phyloP scores from a whole-genome alignment of 2,797 vertebrate species.

The Danionella dracula region DNA sequence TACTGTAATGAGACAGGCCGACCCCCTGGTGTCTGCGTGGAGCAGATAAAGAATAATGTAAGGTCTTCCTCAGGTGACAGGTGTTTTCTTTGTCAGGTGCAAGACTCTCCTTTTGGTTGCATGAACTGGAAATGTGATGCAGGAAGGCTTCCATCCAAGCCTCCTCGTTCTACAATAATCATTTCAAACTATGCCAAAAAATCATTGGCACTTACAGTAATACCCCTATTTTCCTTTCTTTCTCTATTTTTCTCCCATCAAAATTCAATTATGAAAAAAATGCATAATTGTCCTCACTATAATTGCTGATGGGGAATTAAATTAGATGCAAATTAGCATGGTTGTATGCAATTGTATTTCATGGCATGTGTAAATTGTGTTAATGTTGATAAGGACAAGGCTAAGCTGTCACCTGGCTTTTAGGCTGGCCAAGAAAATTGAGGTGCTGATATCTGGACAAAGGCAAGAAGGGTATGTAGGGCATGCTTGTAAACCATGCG shows the following conservation, averaged over 20 bases:
- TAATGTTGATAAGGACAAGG: slow-evolving; percentile 58
- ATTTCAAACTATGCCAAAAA: slow-evolving; percentile 20
- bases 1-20: slow-evolving; percentile 12
- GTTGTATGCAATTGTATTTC: slow-evolving; percentile 61
- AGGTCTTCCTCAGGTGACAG: not conserved
- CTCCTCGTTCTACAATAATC: slow-evolving; percentile 28
- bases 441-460: slow-evolving; percentile 14
- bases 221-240: slow-evolving; percentile 32
- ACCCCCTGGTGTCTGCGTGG: slow-evolving; percentile 3
- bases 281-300: slow-evolving; percentile 55
- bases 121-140: slow-evolving; percentile 11
- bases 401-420: slow-evolving; percentile 48
- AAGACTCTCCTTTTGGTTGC: not conserved
- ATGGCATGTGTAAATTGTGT: slow-evolving; percentile 60
- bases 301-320: slow-evolving; percentile 59
- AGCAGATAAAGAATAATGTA: slow-evolving; percentile 19
- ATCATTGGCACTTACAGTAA: slow-evolving; percentile 36
- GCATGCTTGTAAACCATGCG: slow-evolving; percentile 10
- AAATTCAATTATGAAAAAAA: slow-evolving; percentile 68
- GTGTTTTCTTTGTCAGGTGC: slow-evolving; percentile 6
- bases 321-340: slow-evolving; percentile 69
- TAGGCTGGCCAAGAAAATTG: not conserved
- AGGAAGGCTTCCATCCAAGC: slow-evolving; percentile 17
- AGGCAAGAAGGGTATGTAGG: slow-evolving; percentile 25
- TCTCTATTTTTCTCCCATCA: slow-evolving; percentile 36